Percentiles rank a stretch among this genome's conserved stretches.
Conservation (phyloP, 2,113 vertebrate genomes). For the Phrynosoma platyrhinos region DNA sequence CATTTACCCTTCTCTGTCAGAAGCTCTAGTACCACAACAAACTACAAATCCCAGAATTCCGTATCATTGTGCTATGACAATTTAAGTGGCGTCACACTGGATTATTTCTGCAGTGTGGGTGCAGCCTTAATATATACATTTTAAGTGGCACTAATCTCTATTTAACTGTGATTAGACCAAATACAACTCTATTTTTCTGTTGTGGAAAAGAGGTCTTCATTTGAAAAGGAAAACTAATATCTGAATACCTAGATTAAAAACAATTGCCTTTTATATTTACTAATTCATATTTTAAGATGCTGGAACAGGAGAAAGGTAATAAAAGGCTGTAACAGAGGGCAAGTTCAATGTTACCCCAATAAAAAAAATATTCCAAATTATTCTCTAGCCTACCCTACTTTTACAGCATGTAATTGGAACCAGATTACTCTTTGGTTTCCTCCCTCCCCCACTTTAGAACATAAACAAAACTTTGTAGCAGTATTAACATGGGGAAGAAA, state of each 20-base stretch:
- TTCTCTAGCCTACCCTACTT: constrained; percentile 74
- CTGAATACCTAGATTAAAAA: not conserved
- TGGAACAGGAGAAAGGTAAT: constrained; percentile 63
- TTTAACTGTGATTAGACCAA: not conserved
- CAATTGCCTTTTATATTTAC: constrained; percentile 43
- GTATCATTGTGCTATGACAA: too few species aligned
- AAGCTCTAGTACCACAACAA: too few species aligned
- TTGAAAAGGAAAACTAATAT: constrained; percentile 21
- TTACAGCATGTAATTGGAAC: constrained; percentile 73
- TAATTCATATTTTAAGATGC: constrained; percentile 57
- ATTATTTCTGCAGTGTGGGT: too few species aligned
- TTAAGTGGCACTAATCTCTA: not conserved
- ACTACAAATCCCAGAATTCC: too few species aligned
- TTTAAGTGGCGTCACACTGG: too few species aligned
- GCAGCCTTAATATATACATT: not conserved
- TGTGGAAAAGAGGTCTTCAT: not conserved
- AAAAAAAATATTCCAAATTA: constrained; percentile 76
- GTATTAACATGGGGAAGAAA: constrained; percentile 53
- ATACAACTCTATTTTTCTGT: not conserved
- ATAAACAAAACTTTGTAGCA: constrained; percentile 33
- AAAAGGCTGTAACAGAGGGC: constrained; percentile 54
- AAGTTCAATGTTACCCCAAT: constrained; percentile 42
- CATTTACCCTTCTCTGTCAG: too few species aligned
- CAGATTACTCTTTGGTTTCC: constrained; percentile 60
- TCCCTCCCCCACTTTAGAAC: not conserved